These are phyloP conservation scores for Festucalex cinctus DNA, from an alignment of 2,113 vertebrate species.

Conservation along the genomic window DNA sequence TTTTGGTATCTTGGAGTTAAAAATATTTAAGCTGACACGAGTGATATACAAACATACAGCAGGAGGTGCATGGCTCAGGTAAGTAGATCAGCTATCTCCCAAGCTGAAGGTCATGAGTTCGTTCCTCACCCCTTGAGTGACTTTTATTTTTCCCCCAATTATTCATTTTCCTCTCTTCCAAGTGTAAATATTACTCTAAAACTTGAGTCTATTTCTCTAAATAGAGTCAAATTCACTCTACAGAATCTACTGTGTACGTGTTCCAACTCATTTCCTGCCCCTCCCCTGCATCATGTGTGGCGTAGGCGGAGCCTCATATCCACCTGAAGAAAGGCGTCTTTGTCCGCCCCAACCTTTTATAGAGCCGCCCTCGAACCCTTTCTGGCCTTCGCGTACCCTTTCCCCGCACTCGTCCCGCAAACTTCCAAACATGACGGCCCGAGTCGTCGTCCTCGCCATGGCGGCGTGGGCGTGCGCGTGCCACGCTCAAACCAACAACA, in stretches of 20 bases:
- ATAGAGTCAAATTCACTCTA: too few relatives aligned
- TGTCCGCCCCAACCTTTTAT: constrained; percentile 66
- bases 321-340: constrained; percentile 68
- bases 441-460: constrained; percentile 59
- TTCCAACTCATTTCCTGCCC: background rate
- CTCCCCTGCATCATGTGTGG: background rate
- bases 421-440: constrained; percentile 64
- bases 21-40: too few relatives aligned
- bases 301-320: background rate
- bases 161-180: too few relatives aligned
- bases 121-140: too few relatives aligned
- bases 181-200: too few relatives aligned
- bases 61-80: too few relatives aligned
- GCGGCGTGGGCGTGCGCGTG: constrained; percentile 55
- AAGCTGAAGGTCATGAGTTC: too few relatives aligned
- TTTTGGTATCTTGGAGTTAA: too few relatives aligned
- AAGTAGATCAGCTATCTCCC: too few relatives aligned
- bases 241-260: background rate
- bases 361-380: constrained; percentile 34
- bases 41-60: too few relatives aligned
- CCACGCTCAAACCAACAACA: constrained; percentile 62
- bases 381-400: background rate
- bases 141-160: too few relatives aligned
- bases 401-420: constrained; percentile 1
- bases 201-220: too few relatives aligned